Evolutionary conservation across 2,888 invertebrate species (phyloP).

Genomic region (Pseudoips prasinana): DNA sequence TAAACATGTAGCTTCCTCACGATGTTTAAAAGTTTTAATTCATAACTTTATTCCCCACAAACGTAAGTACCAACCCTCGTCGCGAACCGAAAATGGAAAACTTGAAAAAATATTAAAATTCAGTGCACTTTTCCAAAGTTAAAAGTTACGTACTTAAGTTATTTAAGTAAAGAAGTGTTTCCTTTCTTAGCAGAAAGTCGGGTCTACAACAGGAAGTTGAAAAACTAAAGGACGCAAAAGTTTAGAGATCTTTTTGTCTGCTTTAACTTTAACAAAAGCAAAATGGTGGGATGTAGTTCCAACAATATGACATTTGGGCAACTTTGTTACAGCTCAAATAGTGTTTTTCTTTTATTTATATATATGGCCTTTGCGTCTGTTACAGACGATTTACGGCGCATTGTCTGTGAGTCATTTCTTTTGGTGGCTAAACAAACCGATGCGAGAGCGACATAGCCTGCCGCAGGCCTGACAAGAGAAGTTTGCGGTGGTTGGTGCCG

Average conservation of each 20-base stretch:
- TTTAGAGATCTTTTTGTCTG: conserved; percentile 36
- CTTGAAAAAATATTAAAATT: conserved; percentile 30
- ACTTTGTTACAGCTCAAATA: conserved; percentile 7
- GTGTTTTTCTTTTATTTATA: too few relatives aligned
- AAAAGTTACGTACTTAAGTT: conserved; percentile 33
- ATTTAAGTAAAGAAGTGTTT: conserved; percentile 42
- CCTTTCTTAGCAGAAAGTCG: conserved; percentile 35
- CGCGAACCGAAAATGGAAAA: conserved; percentile 14
- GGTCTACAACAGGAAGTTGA: conserved; percentile 41
- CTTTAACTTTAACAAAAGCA: conserved; percentile 25
- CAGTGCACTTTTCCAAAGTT: conserved; percentile 33
- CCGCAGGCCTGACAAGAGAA: too few relatives aligned
- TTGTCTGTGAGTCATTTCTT: too few relatives aligned
- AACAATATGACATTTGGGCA: conserved; percentile 30
- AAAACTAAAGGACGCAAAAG: conserved; percentile 34
- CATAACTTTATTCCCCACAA: conserved; percentile 1
- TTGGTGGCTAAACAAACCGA: too few relatives aligned
- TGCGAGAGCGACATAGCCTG: too few relatives aligned
- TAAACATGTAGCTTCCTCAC: too few relatives aligned
- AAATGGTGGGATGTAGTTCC: conserved; percentile 14
- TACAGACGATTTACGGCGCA: too few relatives aligned
- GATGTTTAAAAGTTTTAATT: not conserved
- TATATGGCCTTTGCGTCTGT: too few relatives aligned
- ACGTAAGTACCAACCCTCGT: not conserved
- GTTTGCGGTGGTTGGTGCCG: too few relatives aligned